Evolutionary conservation across 2,888 invertebrate genomes (phyloP).

Genomic region (Amblyjoppa fuscipennis): DNA sequence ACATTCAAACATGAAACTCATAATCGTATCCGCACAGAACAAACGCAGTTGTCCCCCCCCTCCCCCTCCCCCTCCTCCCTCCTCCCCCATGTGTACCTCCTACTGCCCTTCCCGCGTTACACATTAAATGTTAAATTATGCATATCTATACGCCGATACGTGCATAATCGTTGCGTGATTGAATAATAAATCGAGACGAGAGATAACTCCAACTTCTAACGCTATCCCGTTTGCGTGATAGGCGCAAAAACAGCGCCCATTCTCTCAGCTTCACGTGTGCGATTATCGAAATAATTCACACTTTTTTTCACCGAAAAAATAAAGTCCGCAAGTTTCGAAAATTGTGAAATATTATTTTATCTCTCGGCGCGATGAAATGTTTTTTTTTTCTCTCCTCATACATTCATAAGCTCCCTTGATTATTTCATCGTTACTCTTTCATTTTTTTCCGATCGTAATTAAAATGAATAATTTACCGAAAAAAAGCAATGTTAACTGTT

Average conservation of each 20-base stretch:
- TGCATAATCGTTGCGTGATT: constrained; percentile 78
- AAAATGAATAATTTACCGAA: constrained; percentile 53
- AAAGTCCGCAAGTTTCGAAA: not conserved
- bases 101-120: constrained; percentile 7
- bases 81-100: not conserved
- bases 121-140: constrained; percentile 55
- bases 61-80: not conserved
- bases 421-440: constrained; percentile 41
- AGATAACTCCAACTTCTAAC: constrained; percentile 75
- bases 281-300: constrained; percentile 43
- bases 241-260: constrained; percentile 49
- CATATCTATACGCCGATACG: constrained; percentile 36
- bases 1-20: constrained; percentile 34
- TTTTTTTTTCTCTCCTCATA: constrained; percentile 7
- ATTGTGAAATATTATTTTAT: not conserved
- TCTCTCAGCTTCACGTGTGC: constrained; percentile 22
- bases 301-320: constrained; percentile 25
- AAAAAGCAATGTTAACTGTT: constrained; percentile 47
- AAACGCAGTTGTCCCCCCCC: constrained; percentile 5
- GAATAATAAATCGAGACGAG: constrained; percentile 81
- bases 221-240: constrained; percentile 48
- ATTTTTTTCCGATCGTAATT: constrained; percentile 54
- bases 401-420: constrained; percentile 19
- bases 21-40: constrained; percentile 44
- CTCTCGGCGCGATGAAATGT: not conserved